Evolutionary conservation across 2,797 vertebrate species (phyloP).

Genomic region (Benthosema pterotum): DNA sequence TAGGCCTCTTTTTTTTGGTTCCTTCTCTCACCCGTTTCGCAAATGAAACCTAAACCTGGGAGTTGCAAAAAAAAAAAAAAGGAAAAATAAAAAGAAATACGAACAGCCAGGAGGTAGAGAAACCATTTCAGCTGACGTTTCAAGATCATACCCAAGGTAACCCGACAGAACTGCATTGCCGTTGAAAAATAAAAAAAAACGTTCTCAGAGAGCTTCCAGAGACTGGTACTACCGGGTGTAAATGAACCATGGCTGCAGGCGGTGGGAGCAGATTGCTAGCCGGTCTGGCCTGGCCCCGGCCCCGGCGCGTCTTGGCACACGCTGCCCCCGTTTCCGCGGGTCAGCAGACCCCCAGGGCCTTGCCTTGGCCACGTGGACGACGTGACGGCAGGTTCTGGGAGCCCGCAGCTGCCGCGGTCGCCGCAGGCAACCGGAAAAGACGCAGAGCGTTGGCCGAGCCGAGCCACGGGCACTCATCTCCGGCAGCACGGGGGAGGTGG

Average conservation of each 20-base stretch:
- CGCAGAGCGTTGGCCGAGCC: constrained; percentile 45
- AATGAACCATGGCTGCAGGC: too few species aligned
- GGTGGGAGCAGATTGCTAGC: constrained; percentile 15
- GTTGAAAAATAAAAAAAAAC: too few species aligned
- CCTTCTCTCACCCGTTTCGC: constrained; percentile 1
- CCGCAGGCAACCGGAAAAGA: constrained; percentile 42
- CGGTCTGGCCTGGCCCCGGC: constrained; percentile 35
- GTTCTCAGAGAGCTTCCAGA: too few species aligned
- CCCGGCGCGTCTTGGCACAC: constrained; percentile 4
- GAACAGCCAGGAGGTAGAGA: too few species aligned
- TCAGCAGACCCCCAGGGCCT: constrained; percentile 33
- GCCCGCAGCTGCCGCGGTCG: constrained; percentile 72
- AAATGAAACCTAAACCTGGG: neutral
- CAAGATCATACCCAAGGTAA: too few species aligned
- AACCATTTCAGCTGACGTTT: neutral
- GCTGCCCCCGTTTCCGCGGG: constrained; percentile 49
- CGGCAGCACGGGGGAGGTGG: constrained; percentile 23
- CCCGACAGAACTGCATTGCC: too few species aligned
- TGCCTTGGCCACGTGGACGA: too few species aligned
- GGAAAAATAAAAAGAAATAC: neutral
- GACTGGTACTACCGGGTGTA: too few species aligned
- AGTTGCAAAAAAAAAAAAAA: neutral
- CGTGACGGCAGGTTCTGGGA: constrained; percentile 56
- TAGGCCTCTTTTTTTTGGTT: neutral
- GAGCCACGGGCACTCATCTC: constrained; percentile 32